phyloP scores from a whole-genome alignment of 2,797 vertebrate genomes.

The Bryconaethiops microstoma region DNA sequence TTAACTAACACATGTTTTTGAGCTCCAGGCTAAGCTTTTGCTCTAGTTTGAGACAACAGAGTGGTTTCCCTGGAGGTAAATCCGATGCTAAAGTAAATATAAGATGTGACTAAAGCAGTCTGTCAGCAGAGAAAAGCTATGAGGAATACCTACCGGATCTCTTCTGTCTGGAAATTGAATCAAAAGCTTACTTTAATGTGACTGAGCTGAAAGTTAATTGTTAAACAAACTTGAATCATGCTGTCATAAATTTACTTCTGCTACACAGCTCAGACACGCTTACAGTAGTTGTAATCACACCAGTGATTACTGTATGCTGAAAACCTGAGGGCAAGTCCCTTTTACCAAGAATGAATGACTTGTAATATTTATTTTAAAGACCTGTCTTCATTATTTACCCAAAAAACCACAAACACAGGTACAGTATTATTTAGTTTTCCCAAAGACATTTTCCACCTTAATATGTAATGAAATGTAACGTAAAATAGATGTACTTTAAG shows the following conservation, averaged over 20 bases:
- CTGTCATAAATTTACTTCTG: constrained; percentile 10
- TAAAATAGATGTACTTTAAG: no score
- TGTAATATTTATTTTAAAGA: background rate
- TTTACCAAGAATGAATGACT: background rate
- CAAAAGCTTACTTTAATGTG: constrained; percentile 14
- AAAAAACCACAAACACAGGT: background rate
- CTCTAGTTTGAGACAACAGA: constrained; percentile 20
- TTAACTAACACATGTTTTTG: background rate
- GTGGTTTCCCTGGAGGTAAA: constrained; percentile 46
- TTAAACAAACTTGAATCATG: constrained; percentile 17
- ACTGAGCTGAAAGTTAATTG: constrained; percentile 18
- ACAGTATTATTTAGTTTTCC: no score
- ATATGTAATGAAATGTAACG: no score
- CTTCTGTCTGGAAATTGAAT: constrained; percentile 24
- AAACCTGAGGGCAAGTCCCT: background rate
- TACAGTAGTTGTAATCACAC: constrained; percentile 2
- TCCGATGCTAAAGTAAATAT: constrained; percentile 33
- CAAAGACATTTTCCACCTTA: background rate
- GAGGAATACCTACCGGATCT: constrained; percentile 26
- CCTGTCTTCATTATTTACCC: background rate
- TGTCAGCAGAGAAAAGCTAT: constrained; percentile 27
- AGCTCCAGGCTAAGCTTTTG: background rate
- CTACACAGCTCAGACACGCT: background rate
- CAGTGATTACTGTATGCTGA: background rate
- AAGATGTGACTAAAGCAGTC: constrained; percentile 21